These are phyloP conservation scores for Apteryx mantelli DNA, from an alignment of 2,113 vertebrate species.

Conservation along the genomic window DNA sequence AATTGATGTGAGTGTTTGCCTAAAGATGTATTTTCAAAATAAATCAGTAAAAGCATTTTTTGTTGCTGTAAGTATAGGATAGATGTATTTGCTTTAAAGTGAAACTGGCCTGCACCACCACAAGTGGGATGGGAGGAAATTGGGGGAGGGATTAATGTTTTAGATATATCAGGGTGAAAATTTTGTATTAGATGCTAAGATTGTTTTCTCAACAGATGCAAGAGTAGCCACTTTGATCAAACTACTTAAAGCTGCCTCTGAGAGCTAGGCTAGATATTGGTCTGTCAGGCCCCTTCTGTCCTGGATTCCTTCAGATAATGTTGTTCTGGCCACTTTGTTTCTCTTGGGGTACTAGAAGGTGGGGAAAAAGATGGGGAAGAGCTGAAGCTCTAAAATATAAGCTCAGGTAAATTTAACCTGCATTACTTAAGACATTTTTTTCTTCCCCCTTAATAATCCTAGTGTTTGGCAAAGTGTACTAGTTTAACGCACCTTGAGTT, in stretches of 20 bases:
- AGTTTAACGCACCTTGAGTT: not conserved
- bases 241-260: not conserved
- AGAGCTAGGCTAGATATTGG: not conserved
- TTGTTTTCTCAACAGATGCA: not conserved
- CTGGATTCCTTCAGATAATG: not conserved
- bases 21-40: not conserved
- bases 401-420: not conserved
- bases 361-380: not conserved
- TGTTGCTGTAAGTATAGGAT: accelerated
- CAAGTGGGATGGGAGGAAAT: not conserved
- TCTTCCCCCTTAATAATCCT: not conserved
- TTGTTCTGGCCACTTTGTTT: not conserved
- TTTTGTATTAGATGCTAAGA: not conserved
- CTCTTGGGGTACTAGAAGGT: not conserved
- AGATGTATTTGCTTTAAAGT: not conserved
- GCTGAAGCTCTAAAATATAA: not conserved
- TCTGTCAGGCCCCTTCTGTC: not conserved
- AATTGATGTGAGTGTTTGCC: constrained; percentile 84
- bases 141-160: not conserved
- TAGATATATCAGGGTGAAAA: accelerated
- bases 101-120: accelerated
- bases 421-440: not conserved
- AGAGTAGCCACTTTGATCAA: accelerated
- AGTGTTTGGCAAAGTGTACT: accelerated
- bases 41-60: not conserved